Base-by-base conservation (phyloP, 2,113 vertebrate genomes). In the Odontesthes bonariensis region DNA sequence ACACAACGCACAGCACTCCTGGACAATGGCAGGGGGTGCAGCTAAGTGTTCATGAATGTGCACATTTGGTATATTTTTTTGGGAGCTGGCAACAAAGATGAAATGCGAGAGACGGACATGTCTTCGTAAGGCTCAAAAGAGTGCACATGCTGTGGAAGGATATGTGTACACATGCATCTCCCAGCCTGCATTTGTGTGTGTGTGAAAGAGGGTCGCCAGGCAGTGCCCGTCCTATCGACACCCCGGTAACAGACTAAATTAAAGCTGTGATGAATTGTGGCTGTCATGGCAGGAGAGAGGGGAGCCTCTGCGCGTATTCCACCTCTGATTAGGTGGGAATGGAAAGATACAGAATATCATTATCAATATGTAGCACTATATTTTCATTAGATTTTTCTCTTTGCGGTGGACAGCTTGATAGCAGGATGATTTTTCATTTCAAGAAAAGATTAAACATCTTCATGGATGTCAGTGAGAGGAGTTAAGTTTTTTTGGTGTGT, bases 251-350 rank as follows among this genome's bases (percentile, higher is more conserved):
- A 89, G 89, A 92, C 92, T 91, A 92, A 93, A 93, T 92, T 91
- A 93, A 92, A 92, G 90, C 86, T 69, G 91, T 93, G 92, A 93
- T 93, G 89, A 92, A 93, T 93, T 87, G 90, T 88, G 69, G 86
- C 92, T 92, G 92, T 91, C 91, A 92, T 52, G 44, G 73, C 81
- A 56, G 80, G 82, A 88, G 87, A 88, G 86, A 79, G 85, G 75
- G 69, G 70, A 81, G 86, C 75, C 82, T 89, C 78, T 67, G 84
- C 42, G 16, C 82, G 65, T 91, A 90, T 90, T 90, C 83, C 78
- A 75, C 78, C 81, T 88, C 86, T 88, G 92, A 91, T 93, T 90
- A 91, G 88, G 89, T 88, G 85, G 77, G 86, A 82, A 86, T 87
- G 77, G 89, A 88, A 91, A 88, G 86, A 89, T 87, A 88, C 77